Evolutionary conservation across 2,888 invertebrate species (phyloP), one percentile per base, ranked within the genome.

Genomic region (Callimorpha dominula): DNA sequence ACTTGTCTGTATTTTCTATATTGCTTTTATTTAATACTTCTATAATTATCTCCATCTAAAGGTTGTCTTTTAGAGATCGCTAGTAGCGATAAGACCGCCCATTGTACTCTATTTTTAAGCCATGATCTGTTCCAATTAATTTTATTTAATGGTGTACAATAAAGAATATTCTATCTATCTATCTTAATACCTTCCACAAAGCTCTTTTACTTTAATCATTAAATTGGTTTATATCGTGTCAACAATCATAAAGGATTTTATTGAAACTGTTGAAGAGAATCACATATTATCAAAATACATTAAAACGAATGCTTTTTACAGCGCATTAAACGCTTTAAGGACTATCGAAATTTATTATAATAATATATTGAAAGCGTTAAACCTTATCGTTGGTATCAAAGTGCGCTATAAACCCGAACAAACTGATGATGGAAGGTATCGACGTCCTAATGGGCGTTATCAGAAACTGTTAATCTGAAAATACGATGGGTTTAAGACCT

Each of bases 331-430:
- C 14, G 15, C 67, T 77, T 82, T 73, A 74, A 72, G 75, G 69
- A 57, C 57, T 60, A 81, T 83, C 65, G 63, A 72, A 80, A 83
- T 81, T 75, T 68, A 77, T 83, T 83, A 81, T 73, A 77, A 82
- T 82, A 57, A 31, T 57, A 57, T 57, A 73, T 69, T 65, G 65
- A 68, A 42, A 71, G 67, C 50, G 40, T 54, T 82, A 80, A 74
- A 77, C 70, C 65, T 80, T 83, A 83, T 83, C 50, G n/a, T 64
- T 70, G 31, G 52, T 66, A 80, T 74, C 75, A 73, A 73, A 80
- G n/a, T 57, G 65, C 62, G 78, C 78, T 70, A 70, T 83, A 74
- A 80, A 73, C 68, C 64, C 57, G 66, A 60, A 65, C 43, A 66
- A 75, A 72, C 83, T 81, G 81, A 75, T 73, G 75, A 70, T 40